Evolutionary conservation across 2,888 invertebrate species (phyloP).

Genomic region (Teleogryllus oceanicus): DNA sequence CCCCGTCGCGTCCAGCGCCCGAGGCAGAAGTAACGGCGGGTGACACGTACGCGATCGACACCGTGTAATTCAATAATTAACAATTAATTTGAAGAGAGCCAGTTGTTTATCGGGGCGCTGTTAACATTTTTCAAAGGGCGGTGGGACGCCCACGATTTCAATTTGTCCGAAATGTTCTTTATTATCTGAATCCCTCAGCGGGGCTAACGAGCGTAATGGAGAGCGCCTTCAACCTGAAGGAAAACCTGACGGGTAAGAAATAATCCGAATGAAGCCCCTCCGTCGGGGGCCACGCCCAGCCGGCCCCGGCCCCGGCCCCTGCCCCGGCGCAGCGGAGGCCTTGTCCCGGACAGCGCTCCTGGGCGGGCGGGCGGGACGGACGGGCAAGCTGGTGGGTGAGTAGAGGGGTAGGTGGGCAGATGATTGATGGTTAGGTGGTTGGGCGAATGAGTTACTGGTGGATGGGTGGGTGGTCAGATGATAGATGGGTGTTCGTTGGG

Average conservation of each 20-base stretch:
- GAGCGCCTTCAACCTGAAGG: not conserved
- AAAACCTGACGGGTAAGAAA: conserved; percentile 24
- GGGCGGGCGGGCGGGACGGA: no score
- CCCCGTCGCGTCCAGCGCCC: no score
- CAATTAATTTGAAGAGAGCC: not conserved
- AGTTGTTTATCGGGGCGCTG: not conserved
- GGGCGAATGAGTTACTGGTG: no score
- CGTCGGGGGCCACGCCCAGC: conserved; percentile 24
- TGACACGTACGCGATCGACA: not conserved
- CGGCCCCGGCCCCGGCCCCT: conserved; percentile 12
- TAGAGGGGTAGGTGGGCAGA: no score
- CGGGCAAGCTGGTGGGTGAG: no score
- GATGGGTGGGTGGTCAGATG: no score
- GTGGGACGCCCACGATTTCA: not conserved
- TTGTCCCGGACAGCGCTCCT: no score
- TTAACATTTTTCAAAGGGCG: not conserved
- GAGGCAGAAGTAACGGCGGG: no score
- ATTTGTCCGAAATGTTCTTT: conserved; percentile 18
- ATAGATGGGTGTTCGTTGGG: no score
- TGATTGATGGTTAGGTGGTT: no score
- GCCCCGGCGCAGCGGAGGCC: no score
- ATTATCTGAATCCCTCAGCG: not conserved
- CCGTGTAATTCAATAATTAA: conserved; percentile 7
- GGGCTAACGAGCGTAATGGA: conserved; percentile 11
- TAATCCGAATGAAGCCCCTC: conserved; percentile 22